Percentiles rank a stretch among this genome's conserved stretches.
phyloP scores from a whole-genome alignment of 1,140 invertebrate genomes.

The Parasteatoda tepidariorum region DNA sequence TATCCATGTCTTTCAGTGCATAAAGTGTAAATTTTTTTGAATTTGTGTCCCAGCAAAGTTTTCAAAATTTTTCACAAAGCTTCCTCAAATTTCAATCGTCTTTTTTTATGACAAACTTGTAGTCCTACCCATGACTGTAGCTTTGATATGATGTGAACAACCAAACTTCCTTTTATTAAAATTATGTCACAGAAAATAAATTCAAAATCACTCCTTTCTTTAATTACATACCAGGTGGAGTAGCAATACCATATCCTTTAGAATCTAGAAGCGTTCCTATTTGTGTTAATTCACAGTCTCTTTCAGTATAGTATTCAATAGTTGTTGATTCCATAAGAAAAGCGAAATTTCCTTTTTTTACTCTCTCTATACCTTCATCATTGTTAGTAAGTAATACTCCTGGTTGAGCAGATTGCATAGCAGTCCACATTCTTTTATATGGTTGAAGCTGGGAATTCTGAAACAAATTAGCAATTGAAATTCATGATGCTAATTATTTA shows the following conservation, averaged over 20 bases:
- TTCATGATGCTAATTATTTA: no score
- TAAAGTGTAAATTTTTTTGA: no score
- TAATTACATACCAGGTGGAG: conserved; percentile 61
- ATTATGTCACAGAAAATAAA: no score
- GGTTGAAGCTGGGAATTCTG: conserved; percentile 71
- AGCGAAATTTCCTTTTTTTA: conserved; percentile 69
- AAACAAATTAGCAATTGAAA: no score
- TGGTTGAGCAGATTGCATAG: conserved; percentile 71
- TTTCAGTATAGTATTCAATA: conserved; percentile 69
- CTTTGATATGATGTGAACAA: no score
- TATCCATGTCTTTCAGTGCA: no score
- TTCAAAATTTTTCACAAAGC: no score
- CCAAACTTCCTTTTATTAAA: no score
- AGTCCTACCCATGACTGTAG: no score
- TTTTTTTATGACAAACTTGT: no score
- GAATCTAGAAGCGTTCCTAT: conserved; percentile 71
- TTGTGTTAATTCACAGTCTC: conserved; percentile 70
- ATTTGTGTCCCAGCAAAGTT: no score
- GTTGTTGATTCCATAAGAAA: conserved; percentile 72
- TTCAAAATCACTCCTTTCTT: background rate
- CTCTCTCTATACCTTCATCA: conserved; percentile 70
- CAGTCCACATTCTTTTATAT: conserved; percentile 72
- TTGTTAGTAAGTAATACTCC: conserved; percentile 70
- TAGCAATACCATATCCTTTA: conserved; percentile 70
- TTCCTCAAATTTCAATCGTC: no score